Evolutionary conservation across 2,888 invertebrate species (phyloP).

Genomic region (Altica lythri): DNA sequence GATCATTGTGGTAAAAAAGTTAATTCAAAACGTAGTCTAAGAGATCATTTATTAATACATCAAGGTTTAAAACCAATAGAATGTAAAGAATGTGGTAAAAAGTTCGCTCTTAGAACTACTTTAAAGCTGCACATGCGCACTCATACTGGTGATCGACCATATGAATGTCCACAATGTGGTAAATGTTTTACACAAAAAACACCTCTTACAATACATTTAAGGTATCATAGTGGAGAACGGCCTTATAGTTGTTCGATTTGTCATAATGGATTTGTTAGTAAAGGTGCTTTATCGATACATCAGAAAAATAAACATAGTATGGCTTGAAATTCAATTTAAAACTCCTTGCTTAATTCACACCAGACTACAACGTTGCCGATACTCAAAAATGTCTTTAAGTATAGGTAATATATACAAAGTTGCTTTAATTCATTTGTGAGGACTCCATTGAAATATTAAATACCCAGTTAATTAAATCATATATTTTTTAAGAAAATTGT

Average conservation of each 20-base stretch:
- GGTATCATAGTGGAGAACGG: slow-evolving; percentile 48
- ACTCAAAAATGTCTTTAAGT: no score
- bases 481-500: no score
- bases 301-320: slow-evolving; percentile 42
- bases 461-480: no score
- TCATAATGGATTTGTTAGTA: slow-evolving; percentile 46
- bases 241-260: slow-evolving; percentile 49
- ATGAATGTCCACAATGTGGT: slow-evolving; percentile 47
- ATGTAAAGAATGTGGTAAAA: slow-evolving; percentile 54
- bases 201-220: slow-evolving; percentile 46
- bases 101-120: slow-evolving; percentile 52
- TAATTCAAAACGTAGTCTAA: slow-evolving; percentile 43
- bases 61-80: slow-evolving; percentile 45
- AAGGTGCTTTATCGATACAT: slow-evolving; percentile 45
- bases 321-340: slow-evolving; percentile 11
- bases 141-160: slow-evolving; percentile 54
- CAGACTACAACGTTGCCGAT: no score
- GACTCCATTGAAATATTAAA: no score
- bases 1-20: slow-evolving; percentile 50
- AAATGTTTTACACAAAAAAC: slow-evolving; percentile 50
- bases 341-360: no score
- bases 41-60: slow-evolving; percentile 56
- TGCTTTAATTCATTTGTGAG: no score
- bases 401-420: no score
- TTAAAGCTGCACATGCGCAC: slow-evolving; percentile 53